phyloP scores from a whole-genome alignment of 2,113 vertebrate genomes.

The Actenoides hombroni region DNA sequence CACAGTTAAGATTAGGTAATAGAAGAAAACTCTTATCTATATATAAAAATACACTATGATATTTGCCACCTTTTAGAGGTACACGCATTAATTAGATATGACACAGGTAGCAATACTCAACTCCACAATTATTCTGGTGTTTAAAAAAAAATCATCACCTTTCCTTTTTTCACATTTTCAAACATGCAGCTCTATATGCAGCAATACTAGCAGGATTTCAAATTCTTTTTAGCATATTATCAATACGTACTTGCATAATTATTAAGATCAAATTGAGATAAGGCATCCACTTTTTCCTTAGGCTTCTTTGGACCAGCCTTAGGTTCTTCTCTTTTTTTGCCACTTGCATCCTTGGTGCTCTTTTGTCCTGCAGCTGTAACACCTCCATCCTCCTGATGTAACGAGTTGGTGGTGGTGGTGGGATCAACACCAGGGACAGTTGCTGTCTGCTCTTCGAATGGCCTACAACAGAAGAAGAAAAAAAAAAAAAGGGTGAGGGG shows the following conservation, averaged over 20 bases:
- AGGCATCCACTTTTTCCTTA: conserved; percentile 93
- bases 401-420: conserved; percentile 46
- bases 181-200: background rate
- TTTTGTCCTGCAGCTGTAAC: conserved; percentile 74
- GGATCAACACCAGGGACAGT: conserved; percentile 56
- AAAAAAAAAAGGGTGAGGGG: no score
- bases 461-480: conserved; percentile 54
- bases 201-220: background rate
- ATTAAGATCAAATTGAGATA: conserved; percentile 98
- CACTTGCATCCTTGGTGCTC: conserved; percentile 79
- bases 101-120: background rate
- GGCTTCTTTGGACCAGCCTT: conserved; percentile 91
- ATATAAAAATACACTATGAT: background rate
- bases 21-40: background rate
- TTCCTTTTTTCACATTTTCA: background rate
- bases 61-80: background rate
- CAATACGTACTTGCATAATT: conserved; percentile 95
- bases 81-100: background rate
- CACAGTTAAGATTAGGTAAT: background rate
- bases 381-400: conserved; percentile 78
- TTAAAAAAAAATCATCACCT: background rate
- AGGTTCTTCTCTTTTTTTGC: conserved; percentile 90
- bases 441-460: conserved; percentile 76
- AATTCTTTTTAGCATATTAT: background rate
- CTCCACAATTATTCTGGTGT: background rate